Evolutionary conservation across 2,888 invertebrate genomes (phyloP).

Genomic region (Acanthosepion lycidas): DNA sequence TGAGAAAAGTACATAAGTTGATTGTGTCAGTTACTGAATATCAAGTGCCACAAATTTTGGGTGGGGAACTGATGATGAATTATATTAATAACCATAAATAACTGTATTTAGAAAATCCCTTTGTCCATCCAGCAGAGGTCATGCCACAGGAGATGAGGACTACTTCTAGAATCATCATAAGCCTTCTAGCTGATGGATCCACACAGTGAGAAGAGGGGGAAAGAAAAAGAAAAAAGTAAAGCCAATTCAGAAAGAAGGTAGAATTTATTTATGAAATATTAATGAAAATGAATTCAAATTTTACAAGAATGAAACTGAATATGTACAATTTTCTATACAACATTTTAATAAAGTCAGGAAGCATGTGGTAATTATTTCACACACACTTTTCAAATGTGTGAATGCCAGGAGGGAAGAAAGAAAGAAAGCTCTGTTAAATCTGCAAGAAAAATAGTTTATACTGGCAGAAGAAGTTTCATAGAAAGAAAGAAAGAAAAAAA

Average conservation of each 20-base stretch:
- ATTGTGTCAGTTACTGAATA: no score
- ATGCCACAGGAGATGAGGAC: no score
- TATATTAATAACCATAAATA: no score
- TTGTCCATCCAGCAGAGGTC: no score
- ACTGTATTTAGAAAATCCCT: no score
- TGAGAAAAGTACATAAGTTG: no score
- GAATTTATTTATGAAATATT: conserved; percentile 25
- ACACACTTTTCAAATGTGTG: not conserved
- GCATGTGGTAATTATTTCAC: not conserved
- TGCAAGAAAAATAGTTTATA: not conserved
- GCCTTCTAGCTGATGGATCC: no score
- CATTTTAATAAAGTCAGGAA: not conserved
- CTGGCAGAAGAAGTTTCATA: not conserved
- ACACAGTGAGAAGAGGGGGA: no score
- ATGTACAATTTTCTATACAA: not conserved
- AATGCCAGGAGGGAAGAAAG: not conserved
- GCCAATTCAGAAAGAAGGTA: not conserved
- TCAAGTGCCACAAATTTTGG: no score
- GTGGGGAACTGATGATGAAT: no score
- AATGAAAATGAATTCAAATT: conserved; percentile 35
- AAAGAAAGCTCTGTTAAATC: not conserved
- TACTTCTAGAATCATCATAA: no score
- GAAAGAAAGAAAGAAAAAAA: no score
- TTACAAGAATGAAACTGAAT: conserved; percentile 24
- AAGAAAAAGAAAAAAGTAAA: not conserved